Evolutionary conservation across 2,888 invertebrate genomes (phyloP), one percentile per base, ranked within the genome.

Genomic region (Eupithecia subumbrata): DNA sequence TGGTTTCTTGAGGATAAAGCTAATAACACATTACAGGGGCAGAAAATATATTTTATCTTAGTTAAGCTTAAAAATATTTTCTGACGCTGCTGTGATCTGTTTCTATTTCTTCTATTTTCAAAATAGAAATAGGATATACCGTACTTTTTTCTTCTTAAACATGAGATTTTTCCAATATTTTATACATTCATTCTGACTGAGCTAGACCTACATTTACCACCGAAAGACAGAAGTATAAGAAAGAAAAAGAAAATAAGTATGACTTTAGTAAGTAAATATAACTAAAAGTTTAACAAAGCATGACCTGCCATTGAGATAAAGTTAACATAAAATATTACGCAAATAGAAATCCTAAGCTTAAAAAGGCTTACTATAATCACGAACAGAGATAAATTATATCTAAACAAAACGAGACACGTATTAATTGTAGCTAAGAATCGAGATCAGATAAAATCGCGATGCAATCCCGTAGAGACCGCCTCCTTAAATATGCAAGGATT

Each of bases 401-500:
- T 82, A 80, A 82, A 80, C 82, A 82, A 77, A 80, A 80, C 80
- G 74, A 80, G 82, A 82, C 82, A 74, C 74, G 71, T 80, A 82
- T 82, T 82, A 82, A 82, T 82, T 79, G 79, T 79, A 79, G 78
- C 79, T 79, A 79, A 80, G 80, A 79, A 80, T 79, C 76, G 76
- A 79, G 74, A 80, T 79, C 77, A 78, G 82, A 82, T 82, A 82
- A 82, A 80, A 80, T 82, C 82, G 76, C 78, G 73, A 76, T 79
- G 80, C 79, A 78, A 77, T 79, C 77, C 76, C 74, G 75, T 74
- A 78, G 78, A 71, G 75, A 69, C 79, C 76, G 80, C 78, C 78
- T 72, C 76, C 72, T 80, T 77, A 78, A 82, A 82, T 80, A 82
- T 80, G 81, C 81, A 90, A 89, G 89, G 90, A 89, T 89, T 87